Base-by-base conservation (phyloP, 2,113 vertebrate genomes). In the Rallus limicola region DNA sequence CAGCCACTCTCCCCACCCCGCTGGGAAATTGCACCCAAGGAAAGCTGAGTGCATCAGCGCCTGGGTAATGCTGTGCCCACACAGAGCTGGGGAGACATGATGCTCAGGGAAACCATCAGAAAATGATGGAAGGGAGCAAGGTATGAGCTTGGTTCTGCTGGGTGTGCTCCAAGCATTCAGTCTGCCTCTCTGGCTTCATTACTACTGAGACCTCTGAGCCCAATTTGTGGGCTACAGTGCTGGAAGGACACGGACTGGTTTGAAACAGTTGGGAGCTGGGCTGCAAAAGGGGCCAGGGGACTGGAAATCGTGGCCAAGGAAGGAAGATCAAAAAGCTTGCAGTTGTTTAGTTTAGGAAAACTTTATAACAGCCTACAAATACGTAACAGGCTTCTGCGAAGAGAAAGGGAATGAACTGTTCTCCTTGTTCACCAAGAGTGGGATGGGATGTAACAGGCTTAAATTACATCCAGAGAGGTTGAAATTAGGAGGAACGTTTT, bases 131-230 rank as follows among this genome's bases (percentile, higher is more conserved):
- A 50, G 42, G 17, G 24, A 36, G 42, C 42, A 42, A 86, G 50
- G 23, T 2, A 25, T 11, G 75, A 69, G 14, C 28, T 81, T 0
- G 1, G n/a, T 74, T 62, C 60, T 44, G 26, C 50, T 74, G 65
- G 60, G 40, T 42, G 28, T 23, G 15, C 29, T 16, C 60, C 26
- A 6, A 19, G 10, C 17, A 24, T 28, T 24, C 38, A 2, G 0
- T 6, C 12, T 29, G 0, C 34, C 3, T 40, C 40, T 46, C 11
- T 5, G 1, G 5, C 25, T 56, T 14, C 5, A 33, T 46, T n/a
- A 42, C 68, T 53, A 3, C 0, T 14, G 40, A 44, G 69, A 24
- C 18, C 29, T 42, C 55, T 1, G 29, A 56, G 53, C 62, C 71
- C 31, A 9, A 36, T 52, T 26, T 68, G n/a, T 11, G 53, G 40